These are phyloP conservation scores for Heliconius cydno DNA, from an alignment of 2,888 invertebrate genomes.

Conservation along the genomic window DNA sequence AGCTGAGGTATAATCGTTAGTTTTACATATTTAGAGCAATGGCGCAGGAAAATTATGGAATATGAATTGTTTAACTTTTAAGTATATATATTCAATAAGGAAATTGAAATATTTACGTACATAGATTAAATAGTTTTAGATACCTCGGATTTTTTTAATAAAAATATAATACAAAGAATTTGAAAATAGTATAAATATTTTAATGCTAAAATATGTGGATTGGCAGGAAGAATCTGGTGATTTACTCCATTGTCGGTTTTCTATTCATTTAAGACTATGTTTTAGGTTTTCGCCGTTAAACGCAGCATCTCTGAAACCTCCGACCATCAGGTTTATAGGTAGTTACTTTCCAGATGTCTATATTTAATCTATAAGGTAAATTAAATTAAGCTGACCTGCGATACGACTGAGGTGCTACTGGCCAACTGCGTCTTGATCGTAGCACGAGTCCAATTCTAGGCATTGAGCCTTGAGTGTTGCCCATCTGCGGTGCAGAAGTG, in stretches of 20 bases:
- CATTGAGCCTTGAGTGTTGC: constrained; percentile 78
- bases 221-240: too few relatives aligned
- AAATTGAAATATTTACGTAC: too few relatives aligned
- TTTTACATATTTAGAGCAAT: too few relatives aligned
- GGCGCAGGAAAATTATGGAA: too few relatives aligned
- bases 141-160: not conserved
- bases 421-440: constrained; percentile 89
- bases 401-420: constrained; percentile 87
- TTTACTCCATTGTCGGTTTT: too few relatives aligned
- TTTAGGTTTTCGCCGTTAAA: too few relatives aligned
- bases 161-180: not conserved
- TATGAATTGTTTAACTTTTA: too few relatives aligned
- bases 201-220: too few relatives aligned
- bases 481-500: constrained; percentile 89
- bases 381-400: constrained; percentile 79
- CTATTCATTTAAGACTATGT: too few relatives aligned
- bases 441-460: constrained; percentile 85
- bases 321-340: not conserved
- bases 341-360: not conserved
- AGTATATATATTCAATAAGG: too few relatives aligned
- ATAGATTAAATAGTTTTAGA: not conserved
- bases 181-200: not conserved
- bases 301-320: too few relatives aligned
- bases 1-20: too few relatives aligned
- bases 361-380: not conserved